Percentiles rank a stretch among this genome's conserved stretches.
Evolutionary conservation across 2,888 invertebrate species (phyloP).

Genomic region (Linyphia triangularis): DNA sequence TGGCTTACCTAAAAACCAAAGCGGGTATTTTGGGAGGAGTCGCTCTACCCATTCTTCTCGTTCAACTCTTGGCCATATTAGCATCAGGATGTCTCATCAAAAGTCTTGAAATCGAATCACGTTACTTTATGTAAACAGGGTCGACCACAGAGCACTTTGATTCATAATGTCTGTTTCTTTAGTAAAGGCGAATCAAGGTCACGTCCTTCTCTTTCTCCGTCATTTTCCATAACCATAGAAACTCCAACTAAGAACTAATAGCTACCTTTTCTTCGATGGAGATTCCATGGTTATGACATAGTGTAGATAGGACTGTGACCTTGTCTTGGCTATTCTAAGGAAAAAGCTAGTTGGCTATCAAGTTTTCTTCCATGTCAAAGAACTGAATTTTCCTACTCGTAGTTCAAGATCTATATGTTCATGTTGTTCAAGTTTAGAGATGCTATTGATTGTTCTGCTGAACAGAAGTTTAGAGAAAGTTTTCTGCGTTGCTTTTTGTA

Average conservation of each 20-base stretch:
- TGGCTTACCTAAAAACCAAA: slow-evolving; percentile 51
- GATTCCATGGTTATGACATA: neutral
- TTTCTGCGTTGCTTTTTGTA: neutral
- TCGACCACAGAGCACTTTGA: neutral
- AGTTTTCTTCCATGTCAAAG: neutral
- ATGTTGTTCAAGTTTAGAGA: neutral
- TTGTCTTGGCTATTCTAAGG: neutral
- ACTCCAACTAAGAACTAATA: too few relatives aligned
- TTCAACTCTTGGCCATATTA: slow-evolving; percentile 34
- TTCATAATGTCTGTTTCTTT: neutral
- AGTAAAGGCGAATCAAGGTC: neutral
- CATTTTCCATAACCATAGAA: too few relatives aligned
- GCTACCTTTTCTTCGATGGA: neutral
- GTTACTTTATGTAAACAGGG: slow-evolving; percentile 31
- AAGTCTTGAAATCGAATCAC: slow-evolving; percentile 47
- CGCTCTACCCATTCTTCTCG: slow-evolving; percentile 46
- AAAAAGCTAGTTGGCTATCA: neutral
- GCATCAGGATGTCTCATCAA: slow-evolving; percentile 62
- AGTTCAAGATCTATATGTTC: neutral
- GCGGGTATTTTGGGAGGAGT: slow-evolving; percentile 62
- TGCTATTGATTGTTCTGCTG: neutral
- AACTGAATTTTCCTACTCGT: neutral
- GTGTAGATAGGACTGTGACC: neutral
- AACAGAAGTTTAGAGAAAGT: neutral
- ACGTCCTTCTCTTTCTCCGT: too few relatives aligned